Percentiles rank a stretch among this genome's conserved stretches.
Evolutionary conservation across 2,888 invertebrate species (phyloP).

Genomic region (Lobophora halterata): DNA sequence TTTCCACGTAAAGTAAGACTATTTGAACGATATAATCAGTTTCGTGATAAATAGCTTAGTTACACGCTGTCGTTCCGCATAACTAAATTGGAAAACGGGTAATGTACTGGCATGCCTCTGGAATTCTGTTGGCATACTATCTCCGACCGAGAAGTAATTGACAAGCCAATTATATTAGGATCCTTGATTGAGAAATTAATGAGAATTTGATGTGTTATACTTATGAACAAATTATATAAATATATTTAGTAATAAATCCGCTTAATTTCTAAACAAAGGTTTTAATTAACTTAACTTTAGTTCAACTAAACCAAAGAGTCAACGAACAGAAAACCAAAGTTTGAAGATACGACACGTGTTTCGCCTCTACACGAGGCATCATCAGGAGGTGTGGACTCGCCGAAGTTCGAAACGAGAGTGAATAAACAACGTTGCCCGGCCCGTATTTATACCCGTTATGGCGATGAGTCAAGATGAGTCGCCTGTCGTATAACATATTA

Average conservation of each 20-base stretch:
- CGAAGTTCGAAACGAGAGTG: no score
- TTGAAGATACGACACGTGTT: no score
- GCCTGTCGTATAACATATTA: no score
- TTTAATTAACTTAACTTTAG: conserved; percentile 6
- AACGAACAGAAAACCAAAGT: no score
- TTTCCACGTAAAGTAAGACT: conserved; percentile 9
- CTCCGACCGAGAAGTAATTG: conserved; percentile 30
- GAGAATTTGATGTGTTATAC: conserved; percentile 19
- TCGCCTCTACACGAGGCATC: no score
- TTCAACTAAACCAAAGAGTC: no score
- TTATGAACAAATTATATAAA: no score
- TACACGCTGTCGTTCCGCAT: conserved; percentile 70
- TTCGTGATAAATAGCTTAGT: conserved; percentile 51
- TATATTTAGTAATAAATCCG: no score
- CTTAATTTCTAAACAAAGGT: background rate
- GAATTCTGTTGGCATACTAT: conserved; percentile 13
- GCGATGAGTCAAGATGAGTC: no score
- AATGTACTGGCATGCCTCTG: conserved; percentile 31
- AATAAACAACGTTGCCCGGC: no score
- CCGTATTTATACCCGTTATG: no score
- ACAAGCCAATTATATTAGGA: conserved; percentile 29
- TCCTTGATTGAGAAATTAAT: conserved; percentile 15
- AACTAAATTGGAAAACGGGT: conserved; percentile 70
- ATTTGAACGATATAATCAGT: conserved; percentile 27
- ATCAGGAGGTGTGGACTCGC: no score